A percentile compares a stretch with the other conserved stretches of the same genome.
Conservation (phyloP, 2,113 vertebrate species). For the Jaculus jaculus region DNA sequence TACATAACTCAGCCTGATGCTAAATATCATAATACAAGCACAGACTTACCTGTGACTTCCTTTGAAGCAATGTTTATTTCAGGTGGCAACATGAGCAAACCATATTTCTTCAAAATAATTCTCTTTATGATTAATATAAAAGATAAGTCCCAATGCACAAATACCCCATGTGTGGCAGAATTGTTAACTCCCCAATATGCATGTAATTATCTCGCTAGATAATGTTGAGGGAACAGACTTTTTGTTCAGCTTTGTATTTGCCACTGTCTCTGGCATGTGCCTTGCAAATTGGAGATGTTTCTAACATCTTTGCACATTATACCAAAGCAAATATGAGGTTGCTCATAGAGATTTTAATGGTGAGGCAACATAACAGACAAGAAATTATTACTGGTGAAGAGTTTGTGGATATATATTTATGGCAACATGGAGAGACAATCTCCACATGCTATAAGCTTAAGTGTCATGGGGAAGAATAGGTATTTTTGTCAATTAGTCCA, state of each 20-base stretch:
- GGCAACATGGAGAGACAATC: conserved; percentile 42
- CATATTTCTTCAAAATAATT: conserved; percentile 32
- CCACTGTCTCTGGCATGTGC: neutral
- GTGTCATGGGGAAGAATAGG: conserved; percentile 40
- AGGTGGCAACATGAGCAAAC: neutral
- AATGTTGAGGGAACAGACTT: neutral
- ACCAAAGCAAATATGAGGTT: conserved; percentile 45
- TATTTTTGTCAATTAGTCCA: conserved; percentile 69
- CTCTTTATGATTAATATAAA: conserved; percentile 8
- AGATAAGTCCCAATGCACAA: neutral
- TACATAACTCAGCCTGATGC: neutral
- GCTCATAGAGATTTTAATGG: conserved; percentile 53
- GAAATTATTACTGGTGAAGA: conserved; percentile 35
- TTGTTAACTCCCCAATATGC: neutral
- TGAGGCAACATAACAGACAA: conserved; percentile 41
- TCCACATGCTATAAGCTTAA: conserved; percentile 4
- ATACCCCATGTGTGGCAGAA: neutral
- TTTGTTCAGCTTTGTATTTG: conserved; percentile 5
- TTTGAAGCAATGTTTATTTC: neutral
- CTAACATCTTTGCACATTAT: conserved; percentile 1
- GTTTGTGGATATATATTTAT: conserved; percentile 53
- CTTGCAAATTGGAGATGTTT: conserved; percentile 30
- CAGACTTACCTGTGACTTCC: neutral
- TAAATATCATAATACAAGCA: neutral
- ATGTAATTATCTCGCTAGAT: neutral